Conservation (phyloP, 2,888 invertebrate species). For the Cerastis rubricosa region DNA sequence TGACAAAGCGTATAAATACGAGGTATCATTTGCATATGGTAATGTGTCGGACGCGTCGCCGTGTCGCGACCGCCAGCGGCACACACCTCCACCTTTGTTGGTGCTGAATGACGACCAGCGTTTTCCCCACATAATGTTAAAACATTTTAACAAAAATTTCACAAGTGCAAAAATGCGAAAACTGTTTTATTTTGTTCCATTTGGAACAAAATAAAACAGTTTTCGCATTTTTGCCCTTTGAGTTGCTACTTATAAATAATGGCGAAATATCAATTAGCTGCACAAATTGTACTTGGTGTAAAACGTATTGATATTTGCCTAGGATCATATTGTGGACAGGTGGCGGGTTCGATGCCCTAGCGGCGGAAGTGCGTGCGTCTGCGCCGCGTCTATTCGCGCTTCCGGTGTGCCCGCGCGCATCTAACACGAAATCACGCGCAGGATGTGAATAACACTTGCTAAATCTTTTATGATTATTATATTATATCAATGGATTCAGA, state of each 20-base stretch:
- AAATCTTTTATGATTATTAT: slow-evolving; percentile 64
- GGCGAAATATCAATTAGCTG: slow-evolving; percentile 16
- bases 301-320: slow-evolving; percentile 64
- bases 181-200: not conserved
- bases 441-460: slow-evolving; percentile 68
- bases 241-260: not conserved
- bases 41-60: slow-evolving; percentile 78
- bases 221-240: no score
- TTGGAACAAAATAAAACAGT: no score
- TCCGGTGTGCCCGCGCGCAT: slow-evolving; percentile 83
- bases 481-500: slow-evolving; percentile 50
- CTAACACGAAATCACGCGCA: slow-evolving; percentile 76
- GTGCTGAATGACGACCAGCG: slow-evolving; percentile 65
- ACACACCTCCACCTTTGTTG: slow-evolving; percentile 75
- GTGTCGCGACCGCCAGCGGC: slow-evolving; percentile 72
- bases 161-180: not conserved
- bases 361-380: slow-evolving; percentile 89
- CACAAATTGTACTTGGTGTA: slow-evolving; percentile 28
- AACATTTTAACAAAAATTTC: not conserved
- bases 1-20: slow-evolving; percentile 77
- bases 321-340: slow-evolving; percentile 78
- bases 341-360: slow-evolving; percentile 86
- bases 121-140: slow-evolving; percentile 23
- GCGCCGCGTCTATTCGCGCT: slow-evolving; percentile 89
- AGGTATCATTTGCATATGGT: slow-evolving; percentile 84